Conservation (phyloP, 2,888 invertebrate genomes). For the Agelastica alni region DNA sequence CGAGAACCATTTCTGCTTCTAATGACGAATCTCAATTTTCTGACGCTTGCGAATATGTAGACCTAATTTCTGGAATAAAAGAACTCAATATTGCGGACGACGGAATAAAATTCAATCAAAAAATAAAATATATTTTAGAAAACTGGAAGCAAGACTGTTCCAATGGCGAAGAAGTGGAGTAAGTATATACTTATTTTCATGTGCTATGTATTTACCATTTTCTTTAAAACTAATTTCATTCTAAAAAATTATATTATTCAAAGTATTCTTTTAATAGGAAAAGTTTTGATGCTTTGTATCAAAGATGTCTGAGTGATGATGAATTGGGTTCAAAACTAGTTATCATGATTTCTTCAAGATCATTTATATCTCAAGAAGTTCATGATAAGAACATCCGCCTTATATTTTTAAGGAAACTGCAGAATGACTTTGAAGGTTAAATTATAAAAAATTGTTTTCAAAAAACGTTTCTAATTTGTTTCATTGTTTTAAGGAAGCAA, state of each 20-base stretch:
- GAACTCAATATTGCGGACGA: conserved; percentile 50
- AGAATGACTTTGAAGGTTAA: conserved; percentile 50
- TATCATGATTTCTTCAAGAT: conserved; percentile 48
- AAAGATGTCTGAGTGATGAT: conserved; percentile 46
- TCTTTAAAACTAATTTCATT: not conserved
- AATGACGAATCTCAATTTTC: conserved; percentile 26
- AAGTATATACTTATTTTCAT: conserved; percentile 32
- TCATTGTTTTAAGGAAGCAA: conserved; percentile 34
- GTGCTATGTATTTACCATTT: not conserved
- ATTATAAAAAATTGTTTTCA: conserved; percentile 16
- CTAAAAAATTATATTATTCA: not conserved
- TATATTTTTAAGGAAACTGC: conserved; percentile 48
- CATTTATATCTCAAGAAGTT: conserved; percentile 45
- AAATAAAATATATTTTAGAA: conserved; percentile 49
- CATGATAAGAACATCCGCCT: conserved; percentile 40
- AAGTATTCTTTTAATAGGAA: conserved; percentile 39
- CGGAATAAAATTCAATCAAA: conserved; percentile 53
- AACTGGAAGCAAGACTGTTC: conserved; percentile 47
- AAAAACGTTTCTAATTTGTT: not conserved
- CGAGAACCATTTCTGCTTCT: conserved; percentile 7
- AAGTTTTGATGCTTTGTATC: conserved; percentile 48
- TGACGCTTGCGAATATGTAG: conserved; percentile 33
- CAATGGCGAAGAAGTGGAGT: conserved; percentile 48
- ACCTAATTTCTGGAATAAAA: conserved; percentile 45
- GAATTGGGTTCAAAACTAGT: conserved; percentile 50